A percentile compares a stretch with the other conserved stretches of the same genome.
Evolutionary conservation across 2,888 invertebrate species (phyloP).

Genomic region (Plebejus argus): DNA sequence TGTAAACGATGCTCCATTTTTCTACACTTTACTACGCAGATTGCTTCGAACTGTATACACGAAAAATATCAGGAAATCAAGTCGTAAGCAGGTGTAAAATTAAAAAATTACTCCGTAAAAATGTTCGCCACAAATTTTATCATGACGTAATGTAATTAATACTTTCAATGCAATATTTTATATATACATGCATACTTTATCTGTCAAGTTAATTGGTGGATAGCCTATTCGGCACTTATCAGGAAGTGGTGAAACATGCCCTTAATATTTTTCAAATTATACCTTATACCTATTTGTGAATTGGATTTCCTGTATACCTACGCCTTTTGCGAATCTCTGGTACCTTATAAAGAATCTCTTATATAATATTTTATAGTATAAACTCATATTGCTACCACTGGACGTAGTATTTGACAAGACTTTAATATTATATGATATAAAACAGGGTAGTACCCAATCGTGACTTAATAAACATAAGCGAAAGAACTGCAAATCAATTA

Average conservation of each 20-base stretch:
- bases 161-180: too few relatives aligned
- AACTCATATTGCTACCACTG: neutral
- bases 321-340: constrained; percentile 1
- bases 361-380: neutral
- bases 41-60: constrained; percentile 24
- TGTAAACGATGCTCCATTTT: constrained; percentile 5
- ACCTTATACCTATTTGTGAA: too few relatives aligned
- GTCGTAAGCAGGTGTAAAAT: neutral
- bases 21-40: constrained; percentile 25
- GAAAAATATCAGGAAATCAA: neutral
- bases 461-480: neutral
- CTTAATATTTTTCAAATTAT: too few relatives aligned
- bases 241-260: too few relatives aligned
- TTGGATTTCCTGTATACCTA: too few relatives aligned
- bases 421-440: neutral
- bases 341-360: neutral
- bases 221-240: too few relatives aligned
- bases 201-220: too few relatives aligned
- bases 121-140: too few relatives aligned
- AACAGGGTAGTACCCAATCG: neutral
- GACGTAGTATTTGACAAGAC: neutral
- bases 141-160: too few relatives aligned
- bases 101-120: too few relatives aligned
- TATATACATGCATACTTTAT: too few relatives aligned
- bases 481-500: neutral